Percentiles rank a stretch among this genome's conserved stretches.
Conservation (phyloP, 2,888 invertebrate genomes). For the Taphrorychus bicolor region DNA sequence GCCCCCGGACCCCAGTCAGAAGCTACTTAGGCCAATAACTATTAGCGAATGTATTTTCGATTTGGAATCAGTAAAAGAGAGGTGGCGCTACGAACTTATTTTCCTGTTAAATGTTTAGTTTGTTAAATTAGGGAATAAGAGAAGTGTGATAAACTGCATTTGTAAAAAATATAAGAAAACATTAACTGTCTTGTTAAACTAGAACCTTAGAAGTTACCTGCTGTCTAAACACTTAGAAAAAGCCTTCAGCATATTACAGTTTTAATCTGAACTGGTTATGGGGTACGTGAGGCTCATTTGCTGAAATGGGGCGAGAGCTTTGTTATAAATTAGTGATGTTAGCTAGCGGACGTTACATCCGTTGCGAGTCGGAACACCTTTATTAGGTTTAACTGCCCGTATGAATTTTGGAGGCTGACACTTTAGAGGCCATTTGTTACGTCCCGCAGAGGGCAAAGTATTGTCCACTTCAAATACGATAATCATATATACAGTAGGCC, state of each 20-base stretch:
- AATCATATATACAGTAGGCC: too few species aligned
- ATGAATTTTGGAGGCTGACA: neutral
- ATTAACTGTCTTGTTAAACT: too few species aligned
- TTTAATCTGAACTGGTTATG: neutral
- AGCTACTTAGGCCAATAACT: neutral
- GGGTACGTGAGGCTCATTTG: neutral
- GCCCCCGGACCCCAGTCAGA: neutral
- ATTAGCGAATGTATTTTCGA: neutral
- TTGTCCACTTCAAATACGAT: too few species aligned
- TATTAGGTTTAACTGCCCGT: neutral
- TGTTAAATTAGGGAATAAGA: too few species aligned
- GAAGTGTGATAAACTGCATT: too few species aligned
- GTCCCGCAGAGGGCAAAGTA: too few species aligned
- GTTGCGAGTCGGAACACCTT: neutral
- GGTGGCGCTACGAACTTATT: too few species aligned
- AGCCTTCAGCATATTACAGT: neutral
- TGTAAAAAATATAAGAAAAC: too few species aligned
- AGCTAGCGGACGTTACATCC: neutral
- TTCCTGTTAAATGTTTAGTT: too few species aligned
- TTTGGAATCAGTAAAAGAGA: too few species aligned
- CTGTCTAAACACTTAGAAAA: too few species aligned
- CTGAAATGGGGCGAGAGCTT: neutral
- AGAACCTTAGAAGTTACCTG: too few species aligned
- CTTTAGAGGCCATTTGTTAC: neutral
- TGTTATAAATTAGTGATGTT: neutral